phyloP scores from a whole-genome alignment of 2,797 vertebrate species.

The Pseudopleuronectes americanus region DNA sequence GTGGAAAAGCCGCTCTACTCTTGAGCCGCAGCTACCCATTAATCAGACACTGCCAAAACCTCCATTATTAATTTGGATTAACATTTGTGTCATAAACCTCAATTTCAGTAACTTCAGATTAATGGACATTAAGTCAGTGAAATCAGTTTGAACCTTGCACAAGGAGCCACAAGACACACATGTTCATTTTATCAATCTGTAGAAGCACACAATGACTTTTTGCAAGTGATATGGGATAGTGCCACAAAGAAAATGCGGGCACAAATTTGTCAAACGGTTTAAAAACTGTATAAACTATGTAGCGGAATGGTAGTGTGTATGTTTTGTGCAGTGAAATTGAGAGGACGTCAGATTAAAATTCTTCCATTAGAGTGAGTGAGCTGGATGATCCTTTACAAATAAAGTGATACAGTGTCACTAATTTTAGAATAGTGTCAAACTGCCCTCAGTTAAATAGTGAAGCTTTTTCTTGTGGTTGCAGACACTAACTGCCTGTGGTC shows the following conservation, averaged over 20 bases:
- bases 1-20: no score
- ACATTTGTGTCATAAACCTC: not conserved
- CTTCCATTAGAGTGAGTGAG: conserved; percentile 12
- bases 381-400: conserved; percentile 10
- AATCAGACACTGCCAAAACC: conserved; percentile 2
- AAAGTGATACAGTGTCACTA: conserved; percentile 8
- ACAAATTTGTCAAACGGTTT: not conserved
- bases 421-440: conserved; percentile 22
- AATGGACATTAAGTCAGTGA: not conserved
- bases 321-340: conserved; percentile 16
- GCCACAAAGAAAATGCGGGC: not conserved
- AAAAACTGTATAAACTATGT: not conserved
- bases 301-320: not conserved
- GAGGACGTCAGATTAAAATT: conserved; percentile 11
- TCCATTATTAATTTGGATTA: not conserved
- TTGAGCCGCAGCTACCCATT: no score
- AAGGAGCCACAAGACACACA: not conserved
- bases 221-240: not conserved
- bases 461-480: conserved; percentile 6
- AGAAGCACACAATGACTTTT: not conserved
- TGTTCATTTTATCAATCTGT: not conserved
- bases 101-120: not conserved
- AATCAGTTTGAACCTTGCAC: not conserved
- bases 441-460: not conserved
- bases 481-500: conserved; percentile 6